A percentile compares a stretch with the other conserved stretches of the same genome.
These are phyloP conservation scores for Piscicola geometra DNA, from an alignment of 2,888 invertebrate species.

Conservation along the genomic window DNA sequence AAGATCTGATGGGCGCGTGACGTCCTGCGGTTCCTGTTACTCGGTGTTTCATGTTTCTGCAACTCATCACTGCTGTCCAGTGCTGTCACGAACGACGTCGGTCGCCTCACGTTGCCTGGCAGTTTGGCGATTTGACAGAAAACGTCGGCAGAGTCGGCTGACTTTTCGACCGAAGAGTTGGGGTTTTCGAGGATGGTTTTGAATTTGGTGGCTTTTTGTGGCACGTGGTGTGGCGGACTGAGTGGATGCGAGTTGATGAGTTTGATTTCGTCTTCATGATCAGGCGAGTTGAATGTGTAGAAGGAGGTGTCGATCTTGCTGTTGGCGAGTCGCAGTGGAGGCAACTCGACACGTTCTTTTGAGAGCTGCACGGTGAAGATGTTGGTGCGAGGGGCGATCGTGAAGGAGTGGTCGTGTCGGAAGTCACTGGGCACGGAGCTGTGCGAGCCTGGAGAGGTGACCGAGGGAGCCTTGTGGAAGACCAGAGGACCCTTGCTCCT, in stretches of 20 bases:
- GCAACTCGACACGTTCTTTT: background rate
- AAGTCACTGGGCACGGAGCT: constrained; percentile 17
- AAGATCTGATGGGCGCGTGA: constrained; percentile 27
- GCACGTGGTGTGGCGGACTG: background rate
- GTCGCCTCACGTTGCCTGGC: constrained; percentile 46
- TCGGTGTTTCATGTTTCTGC: constrained; percentile 36
- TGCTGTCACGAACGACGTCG: constrained; percentile 55
- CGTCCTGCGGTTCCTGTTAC: constrained; percentile 10
- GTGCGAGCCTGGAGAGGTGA: background rate
- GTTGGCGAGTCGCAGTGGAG: background rate
- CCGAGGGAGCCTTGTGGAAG: constrained; percentile 20
- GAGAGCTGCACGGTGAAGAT: constrained; percentile 30
- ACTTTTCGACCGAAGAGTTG: background rate
- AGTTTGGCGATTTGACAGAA: constrained; percentile 35
- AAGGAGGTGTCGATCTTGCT: constrained; percentile 25
- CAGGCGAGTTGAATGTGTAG: constrained; percentile 26
- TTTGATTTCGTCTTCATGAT: background rate
- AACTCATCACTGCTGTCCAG: constrained; percentile 54
- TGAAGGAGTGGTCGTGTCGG: background rate
- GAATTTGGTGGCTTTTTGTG: background rate
- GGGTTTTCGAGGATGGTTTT: background rate
- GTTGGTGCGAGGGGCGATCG: background rate
- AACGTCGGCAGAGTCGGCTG: background rate
- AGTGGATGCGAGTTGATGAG: too few species aligned
- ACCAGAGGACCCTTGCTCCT: constrained; percentile 11